Conservation (phyloP, 2,113 vertebrate genomes). For the Polypterus senegalus region DNA sequence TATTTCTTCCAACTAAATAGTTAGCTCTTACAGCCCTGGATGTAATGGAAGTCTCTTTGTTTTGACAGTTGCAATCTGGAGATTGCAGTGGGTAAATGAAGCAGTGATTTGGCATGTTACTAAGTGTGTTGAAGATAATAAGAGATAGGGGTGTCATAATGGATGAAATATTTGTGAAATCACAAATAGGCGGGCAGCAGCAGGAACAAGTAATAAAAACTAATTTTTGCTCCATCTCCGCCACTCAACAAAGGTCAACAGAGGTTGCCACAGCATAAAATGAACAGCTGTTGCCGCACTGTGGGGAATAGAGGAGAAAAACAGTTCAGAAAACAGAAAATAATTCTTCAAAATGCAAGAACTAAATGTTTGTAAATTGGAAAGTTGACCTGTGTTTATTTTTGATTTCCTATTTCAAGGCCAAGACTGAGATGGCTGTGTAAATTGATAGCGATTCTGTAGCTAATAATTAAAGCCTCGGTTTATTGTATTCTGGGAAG, state of each 20-base stretch:
- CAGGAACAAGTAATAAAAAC: conserved; percentile 80
- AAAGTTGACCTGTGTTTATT: conserved; percentile 48
- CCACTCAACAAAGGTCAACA: conserved; percentile 73
- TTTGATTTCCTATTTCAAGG: conserved; percentile 25
- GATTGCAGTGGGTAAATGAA: conserved; percentile 69
- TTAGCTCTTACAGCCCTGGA: conserved; percentile 4
- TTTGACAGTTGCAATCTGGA: conserved; percentile 43
- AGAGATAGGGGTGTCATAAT: conserved; percentile 92
- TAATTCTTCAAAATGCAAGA: conserved; percentile 34
- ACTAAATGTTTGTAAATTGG: conserved; percentile 58
- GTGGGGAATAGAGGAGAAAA: conserved; percentile 48
- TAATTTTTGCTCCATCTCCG: conserved; percentile 88
- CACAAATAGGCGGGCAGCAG: conserved; percentile 80
- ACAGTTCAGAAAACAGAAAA: background rate
- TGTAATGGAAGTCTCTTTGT: conserved; percentile 11
- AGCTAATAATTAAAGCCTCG: no score
- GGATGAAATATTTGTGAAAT: conserved; percentile 96
- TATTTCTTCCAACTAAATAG: conserved; percentile 8
- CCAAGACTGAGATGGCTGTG: background rate
- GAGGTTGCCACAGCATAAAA: conserved; percentile 74
- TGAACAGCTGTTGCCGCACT: conserved; percentile 79
- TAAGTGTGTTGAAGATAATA: conserved; percentile 93
- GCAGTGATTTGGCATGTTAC: conserved; percentile 99
- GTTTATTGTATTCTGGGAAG: no score
- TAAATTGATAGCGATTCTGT: no score